Evolutionary conservation across 1,140 invertebrate genomes (phyloP).

Genomic region (Chrysomallon squamiferum): DNA sequence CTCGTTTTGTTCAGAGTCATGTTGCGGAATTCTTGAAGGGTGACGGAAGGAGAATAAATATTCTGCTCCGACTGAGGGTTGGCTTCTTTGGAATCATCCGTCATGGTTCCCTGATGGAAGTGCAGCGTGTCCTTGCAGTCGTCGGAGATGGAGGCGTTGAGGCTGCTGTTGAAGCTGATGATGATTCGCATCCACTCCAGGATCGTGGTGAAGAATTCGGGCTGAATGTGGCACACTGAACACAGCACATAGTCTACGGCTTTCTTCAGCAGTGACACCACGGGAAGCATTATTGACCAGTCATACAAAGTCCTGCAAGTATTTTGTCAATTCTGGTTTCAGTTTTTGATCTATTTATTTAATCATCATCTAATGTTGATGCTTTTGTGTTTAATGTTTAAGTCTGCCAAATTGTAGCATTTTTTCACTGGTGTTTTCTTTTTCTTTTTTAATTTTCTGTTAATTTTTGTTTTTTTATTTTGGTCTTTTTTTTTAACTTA

Average conservation of each 20-base stretch:
- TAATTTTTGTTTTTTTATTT: too few relatives aligned
- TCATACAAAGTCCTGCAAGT: conserved; percentile 68
- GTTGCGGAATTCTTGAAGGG: conserved; percentile 38
- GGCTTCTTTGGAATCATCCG: conserved; percentile 34
- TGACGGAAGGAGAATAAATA: not conserved
- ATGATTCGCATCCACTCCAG: conserved; percentile 77
- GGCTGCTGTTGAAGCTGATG: conserved; percentile 64
- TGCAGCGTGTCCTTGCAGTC: conserved; percentile 71
- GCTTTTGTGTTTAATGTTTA: too few relatives aligned
- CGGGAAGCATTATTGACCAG: conserved; percentile 75
- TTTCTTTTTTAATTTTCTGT: too few relatives aligned
- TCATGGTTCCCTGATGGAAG: conserved; percentile 22
- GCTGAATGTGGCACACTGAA: conserved; percentile 81
- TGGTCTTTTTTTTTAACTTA: too few relatives aligned
- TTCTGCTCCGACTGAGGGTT: not conserved
- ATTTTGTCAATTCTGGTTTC: too few relatives aligned
- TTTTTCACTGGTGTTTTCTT: too few relatives aligned
- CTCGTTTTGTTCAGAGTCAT: conserved; percentile 67
- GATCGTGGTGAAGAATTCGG: conserved; percentile 77
- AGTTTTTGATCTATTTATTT: too few relatives aligned
- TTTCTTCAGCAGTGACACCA: conserved; percentile 74
- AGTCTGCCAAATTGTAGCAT: too few relatives aligned
- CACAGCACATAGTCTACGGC: conserved; percentile 82
- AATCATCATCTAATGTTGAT: too few relatives aligned
- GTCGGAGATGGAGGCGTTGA: conserved; percentile 68